Evolutionary conservation across 2,797 vertebrate species (phyloP).

Genomic region (Pyrocephalus nanus): DNA sequence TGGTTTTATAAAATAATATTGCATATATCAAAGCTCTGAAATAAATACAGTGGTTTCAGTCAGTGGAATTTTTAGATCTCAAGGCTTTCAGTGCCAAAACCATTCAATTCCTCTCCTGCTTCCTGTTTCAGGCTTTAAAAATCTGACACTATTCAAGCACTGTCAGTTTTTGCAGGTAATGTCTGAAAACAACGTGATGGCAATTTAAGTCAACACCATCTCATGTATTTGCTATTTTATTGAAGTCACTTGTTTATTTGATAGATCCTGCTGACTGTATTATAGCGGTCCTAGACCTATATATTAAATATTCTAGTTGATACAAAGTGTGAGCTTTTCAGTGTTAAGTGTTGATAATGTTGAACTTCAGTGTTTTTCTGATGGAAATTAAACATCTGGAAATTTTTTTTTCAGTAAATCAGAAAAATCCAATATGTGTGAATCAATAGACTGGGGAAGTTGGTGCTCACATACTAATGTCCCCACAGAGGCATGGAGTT

Average conservation of each 20-base stretch:
- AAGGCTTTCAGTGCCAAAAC: neutral
- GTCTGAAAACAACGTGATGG: neutral
- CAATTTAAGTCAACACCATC: neutral
- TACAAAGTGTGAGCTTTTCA: neutral
- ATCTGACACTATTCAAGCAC: neutral
- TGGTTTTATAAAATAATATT: neutral
- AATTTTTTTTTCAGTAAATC: neutral
- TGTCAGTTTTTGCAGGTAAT: neutral
- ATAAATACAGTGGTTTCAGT: neutral
- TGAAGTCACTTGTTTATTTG: neutral
- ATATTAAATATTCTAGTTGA: neutral
- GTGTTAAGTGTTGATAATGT: neutral
- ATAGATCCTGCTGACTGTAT: neutral
- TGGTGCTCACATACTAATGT: neutral
- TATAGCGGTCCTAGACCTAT: neutral
- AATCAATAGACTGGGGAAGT: neutral
- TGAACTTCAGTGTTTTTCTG: neutral
- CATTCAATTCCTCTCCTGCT: neutral
- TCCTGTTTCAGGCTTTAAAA: neutral
- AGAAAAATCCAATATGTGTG: neutral
- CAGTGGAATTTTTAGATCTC: neutral
- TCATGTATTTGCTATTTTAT: neutral
- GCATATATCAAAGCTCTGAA: neutral
- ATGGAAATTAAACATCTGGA: neutral
- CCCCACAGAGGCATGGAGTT: fast-evolving